phyloP scores from a whole-genome alignment of 2,797 vertebrate genomes.

The Linurgus olivaceus region DNA sequence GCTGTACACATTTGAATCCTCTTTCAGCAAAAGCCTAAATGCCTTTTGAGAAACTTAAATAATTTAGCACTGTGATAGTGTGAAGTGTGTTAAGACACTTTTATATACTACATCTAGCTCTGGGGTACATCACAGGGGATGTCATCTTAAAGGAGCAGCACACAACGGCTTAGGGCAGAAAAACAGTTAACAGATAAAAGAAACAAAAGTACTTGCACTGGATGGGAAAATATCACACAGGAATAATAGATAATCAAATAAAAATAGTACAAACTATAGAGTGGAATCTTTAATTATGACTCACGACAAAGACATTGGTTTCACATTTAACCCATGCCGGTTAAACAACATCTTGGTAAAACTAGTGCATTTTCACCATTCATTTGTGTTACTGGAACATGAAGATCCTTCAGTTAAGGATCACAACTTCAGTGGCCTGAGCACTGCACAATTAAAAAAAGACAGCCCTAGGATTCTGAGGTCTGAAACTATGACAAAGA shows the following conservation, averaged over 20 bases:
- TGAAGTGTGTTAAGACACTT: constrained; percentile 5
- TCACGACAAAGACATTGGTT: background rate
- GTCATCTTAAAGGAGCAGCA: background rate
- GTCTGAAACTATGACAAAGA: background rate
- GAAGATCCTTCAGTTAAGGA: background rate
- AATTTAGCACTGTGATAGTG: constrained; percentile 3
- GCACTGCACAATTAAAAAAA: background rate
- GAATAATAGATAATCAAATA: background rate
- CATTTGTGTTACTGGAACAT: background rate
- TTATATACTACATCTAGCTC: background rate
- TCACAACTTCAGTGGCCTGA: background rate
- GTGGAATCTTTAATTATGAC: background rate
- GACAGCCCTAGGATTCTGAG: background rate
- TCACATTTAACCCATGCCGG: background rate
- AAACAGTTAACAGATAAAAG: background rate
- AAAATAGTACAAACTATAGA: background rate
- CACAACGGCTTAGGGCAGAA: background rate
- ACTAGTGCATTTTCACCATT: background rate
- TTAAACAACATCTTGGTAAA: background rate
- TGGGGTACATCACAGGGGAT: background rate
- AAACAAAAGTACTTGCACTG: background rate
- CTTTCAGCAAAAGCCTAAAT: constrained; percentile 20
- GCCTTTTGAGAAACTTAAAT: constrained; percentile 38
- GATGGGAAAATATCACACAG: background rate
- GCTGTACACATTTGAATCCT: background rate